Conservation (phyloP, 2,888 invertebrate genomes). For the Gryllus longicercus region DNA sequence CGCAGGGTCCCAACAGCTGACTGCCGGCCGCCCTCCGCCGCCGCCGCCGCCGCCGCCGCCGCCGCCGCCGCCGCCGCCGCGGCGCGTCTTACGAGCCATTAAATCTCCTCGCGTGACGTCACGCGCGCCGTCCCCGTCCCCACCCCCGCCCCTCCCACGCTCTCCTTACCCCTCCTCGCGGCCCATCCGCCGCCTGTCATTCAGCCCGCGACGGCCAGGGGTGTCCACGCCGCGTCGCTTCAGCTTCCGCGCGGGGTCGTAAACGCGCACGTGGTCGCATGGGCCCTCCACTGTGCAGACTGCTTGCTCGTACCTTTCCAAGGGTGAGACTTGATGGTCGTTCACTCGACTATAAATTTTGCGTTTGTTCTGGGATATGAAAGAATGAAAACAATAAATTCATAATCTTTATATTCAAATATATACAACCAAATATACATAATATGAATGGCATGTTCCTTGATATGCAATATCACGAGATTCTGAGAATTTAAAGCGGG, state of each 20-base stretch:
- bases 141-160: neutral
- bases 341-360: neutral
- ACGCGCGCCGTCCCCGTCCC: slow-evolving; percentile 27
- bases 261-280: neutral
- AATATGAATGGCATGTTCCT: neutral
- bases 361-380: neutral
- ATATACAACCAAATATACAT: too few relatives aligned
- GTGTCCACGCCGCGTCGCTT: neutral
- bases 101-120: slow-evolving; percentile 33
- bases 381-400: too few relatives aligned
- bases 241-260: neutral
- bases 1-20: too few relatives aligned
- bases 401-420: too few relatives aligned
- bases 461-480: neutral
- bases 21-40: too few relatives aligned
- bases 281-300: neutral
- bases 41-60: neutral
- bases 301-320: neutral
- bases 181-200: neutral
- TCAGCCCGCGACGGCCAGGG: neutral
- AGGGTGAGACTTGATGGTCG: neutral
- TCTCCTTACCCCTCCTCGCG: neutral
- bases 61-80: neutral
- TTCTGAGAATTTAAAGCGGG: neutral
- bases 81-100: slow-evolving; percentile 30